Base-by-base conservation (phyloP, 2,113 vertebrate species). In the Bufo bufo region DNA sequence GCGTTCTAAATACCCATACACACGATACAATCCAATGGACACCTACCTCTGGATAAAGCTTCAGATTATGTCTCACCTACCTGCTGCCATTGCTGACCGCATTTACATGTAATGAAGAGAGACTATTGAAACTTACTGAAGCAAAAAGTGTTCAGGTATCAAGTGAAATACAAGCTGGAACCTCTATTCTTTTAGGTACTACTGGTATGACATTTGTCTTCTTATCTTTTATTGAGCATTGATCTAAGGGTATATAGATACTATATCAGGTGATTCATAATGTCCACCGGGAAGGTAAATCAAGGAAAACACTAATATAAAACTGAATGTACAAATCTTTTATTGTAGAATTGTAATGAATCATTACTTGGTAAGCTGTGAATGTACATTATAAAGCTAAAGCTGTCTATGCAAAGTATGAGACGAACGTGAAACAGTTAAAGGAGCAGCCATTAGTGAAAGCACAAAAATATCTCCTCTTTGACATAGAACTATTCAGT, bases 21-120 rank as follows among this genome's bases (percentile, higher is more conserved):
- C 93, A 0, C 93, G 95, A 0, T 98, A 98, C 92, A 95, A 77
- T 86, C 95, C 97, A 79, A 95, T 93, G 92, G 96, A 96, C 90
- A 91, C 94, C 0, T 93, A 95, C 91, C 96, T 94, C 94, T 97
- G 97, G 96, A 90, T 97, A 89, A 93, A 95, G 84, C 79, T 96
- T 91, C 96, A 96, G 78, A 58, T 94, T 79, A 93, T 96, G 94
- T 94, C 95, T 4, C 95, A 97, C 90, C 92, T 97, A 89, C 97
- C 97, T 4, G 92, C 92, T 0, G 94, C 94, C 63, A 19, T 98
- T 47, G 95, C 96, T 0, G 96, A 97, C 93, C 90, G 94, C 85
- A 93, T 98, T 0, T 97, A 97, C 85, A 89, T 96, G 89, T 61
- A 61, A 58, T 85, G 43, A 85, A 63, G 45, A 65, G 61, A 65